Percentiles rank a stretch among this genome's conserved stretches.
phyloP scores from a whole-genome alignment of 1,140 invertebrate genomes.

The Limonius californicus region DNA sequence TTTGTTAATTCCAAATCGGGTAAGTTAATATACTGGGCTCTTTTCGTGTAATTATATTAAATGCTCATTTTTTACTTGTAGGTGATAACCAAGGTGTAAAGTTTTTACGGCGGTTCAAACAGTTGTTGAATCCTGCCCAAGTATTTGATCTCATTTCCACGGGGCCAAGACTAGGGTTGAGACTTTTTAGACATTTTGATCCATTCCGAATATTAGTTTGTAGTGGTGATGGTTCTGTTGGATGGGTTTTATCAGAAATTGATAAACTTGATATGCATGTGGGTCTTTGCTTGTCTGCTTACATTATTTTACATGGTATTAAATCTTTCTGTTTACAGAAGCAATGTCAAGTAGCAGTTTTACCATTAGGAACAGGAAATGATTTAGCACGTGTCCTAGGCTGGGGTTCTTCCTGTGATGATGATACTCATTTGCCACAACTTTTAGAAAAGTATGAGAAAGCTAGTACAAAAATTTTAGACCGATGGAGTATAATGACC shows the following conservation, averaged over 20 bases:
- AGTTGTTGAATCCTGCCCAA: slow-evolving; percentile 94
- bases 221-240: slow-evolving; percentile 90
- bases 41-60: too few relatives aligned
- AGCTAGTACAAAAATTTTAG: slow-evolving; percentile 93
- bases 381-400: slow-evolving; percentile 90
- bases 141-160: slow-evolving; percentile 92
- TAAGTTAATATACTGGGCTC: too few relatives aligned
- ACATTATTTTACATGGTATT: background rate
- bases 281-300: slow-evolving; percentile 48
- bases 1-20: slow-evolving; percentile 95
- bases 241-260: slow-evolving; percentile 91
- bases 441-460: slow-evolving; percentile 91
- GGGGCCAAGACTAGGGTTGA: slow-evolving; percentile 81
- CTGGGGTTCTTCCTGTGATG: slow-evolving; percentile 95
- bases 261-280: slow-evolving; percentile 91
- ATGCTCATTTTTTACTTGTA: too few relatives aligned
- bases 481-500: slow-evolving; percentile 74
- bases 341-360: slow-evolving; percentile 86
- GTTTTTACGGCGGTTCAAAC: slow-evolving; percentile 92
- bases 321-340: slow-evolving; percentile 56
- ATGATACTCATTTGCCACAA: slow-evolving; percentile 88
- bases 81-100: slow-evolving; percentile 98
- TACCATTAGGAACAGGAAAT: slow-evolving; percentile 94
- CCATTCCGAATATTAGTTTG: slow-evolving; percentile 89
- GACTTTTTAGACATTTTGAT: slow-evolving; percentile 86